phyloP scores from a whole-genome alignment of 2,113 vertebrate species.

The Paratilapia polleni region DNA sequence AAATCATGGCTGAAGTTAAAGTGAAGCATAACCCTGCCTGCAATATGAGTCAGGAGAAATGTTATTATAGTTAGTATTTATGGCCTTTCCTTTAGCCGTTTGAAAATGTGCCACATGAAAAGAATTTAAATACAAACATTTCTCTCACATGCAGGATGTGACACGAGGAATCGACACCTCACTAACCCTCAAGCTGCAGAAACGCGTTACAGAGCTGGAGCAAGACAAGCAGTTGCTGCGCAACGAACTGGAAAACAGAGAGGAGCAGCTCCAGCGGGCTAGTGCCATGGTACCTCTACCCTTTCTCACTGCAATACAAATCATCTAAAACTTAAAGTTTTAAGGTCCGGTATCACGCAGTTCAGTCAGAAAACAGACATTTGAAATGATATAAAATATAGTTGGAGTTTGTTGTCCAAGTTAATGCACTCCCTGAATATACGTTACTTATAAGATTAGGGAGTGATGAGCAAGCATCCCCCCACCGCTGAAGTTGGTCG shows the following conservation, averaged over 20 bases:
- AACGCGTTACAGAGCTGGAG: constrained; percentile 94
- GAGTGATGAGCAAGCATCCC: too few relatives aligned
- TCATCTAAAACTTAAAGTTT: neutral
- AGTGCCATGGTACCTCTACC: constrained; percentile 85
- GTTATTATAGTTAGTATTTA: too few relatives aligned
- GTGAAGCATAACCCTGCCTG: neutral
- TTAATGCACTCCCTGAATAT: neutral
- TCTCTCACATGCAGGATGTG: constrained; percentile 84
- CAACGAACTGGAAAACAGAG: constrained; percentile 93
- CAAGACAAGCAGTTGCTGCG: constrained; percentile 95
- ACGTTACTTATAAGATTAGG: neutral
- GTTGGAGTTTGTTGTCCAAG: neutral
- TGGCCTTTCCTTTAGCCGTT: too few relatives aligned
- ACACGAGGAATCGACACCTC: constrained; percentile 94
- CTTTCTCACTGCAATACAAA: neutral
- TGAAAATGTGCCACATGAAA: too few relatives aligned
- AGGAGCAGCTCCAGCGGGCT: constrained; percentile 91
- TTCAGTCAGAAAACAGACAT: neutral
- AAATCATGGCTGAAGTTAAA: neutral
- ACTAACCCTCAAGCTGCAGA: constrained; percentile 97
- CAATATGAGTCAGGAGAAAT: neutral
- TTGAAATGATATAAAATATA: neutral
- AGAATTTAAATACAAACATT: too few relatives aligned
- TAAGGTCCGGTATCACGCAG: neutral
- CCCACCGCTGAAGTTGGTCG: too few relatives aligned